Evolutionary conservation across 2,888 invertebrate species (phyloP).

Genomic region (Allacma fusca): DNA sequence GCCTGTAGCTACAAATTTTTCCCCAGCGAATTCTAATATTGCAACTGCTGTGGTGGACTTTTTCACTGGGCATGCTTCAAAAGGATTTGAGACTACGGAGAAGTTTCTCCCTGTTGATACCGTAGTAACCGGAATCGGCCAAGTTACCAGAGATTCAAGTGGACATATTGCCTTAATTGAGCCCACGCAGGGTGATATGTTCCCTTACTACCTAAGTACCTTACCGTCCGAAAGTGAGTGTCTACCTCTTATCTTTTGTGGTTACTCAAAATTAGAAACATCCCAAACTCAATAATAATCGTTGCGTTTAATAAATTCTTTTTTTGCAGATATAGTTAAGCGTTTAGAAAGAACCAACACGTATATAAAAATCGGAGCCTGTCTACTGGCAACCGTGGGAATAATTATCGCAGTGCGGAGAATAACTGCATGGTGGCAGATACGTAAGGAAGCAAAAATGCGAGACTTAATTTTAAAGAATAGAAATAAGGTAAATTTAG

Average conservation of each 20-base stretch:
- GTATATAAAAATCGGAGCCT: slow-evolving; percentile 50
- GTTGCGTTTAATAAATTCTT: background rate
- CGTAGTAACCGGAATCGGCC: slow-evolving; percentile 58
- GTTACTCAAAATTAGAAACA: too few relatives aligned
- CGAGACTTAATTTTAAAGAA: slow-evolving; percentile 54
- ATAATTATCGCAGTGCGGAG: slow-evolving; percentile 50
- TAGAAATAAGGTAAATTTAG: slow-evolving; percentile 50
- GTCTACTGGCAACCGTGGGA: slow-evolving; percentile 51
- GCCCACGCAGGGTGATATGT: slow-evolving; percentile 41
- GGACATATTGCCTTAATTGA: slow-evolving; percentile 52
- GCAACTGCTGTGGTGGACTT: slow-evolving; percentile 60
- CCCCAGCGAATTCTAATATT: slow-evolving; percentile 50
- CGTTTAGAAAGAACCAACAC: slow-evolving; percentile 38
- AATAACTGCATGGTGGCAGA: slow-evolving; percentile 50
- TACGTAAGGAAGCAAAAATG: slow-evolving; percentile 50
- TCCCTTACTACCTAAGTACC: slow-evolving; percentile 56
- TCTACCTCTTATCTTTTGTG: too few relatives aligned
- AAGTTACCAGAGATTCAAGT: slow-evolving; percentile 49
- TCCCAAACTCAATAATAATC: too few relatives aligned
- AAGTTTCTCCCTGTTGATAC: slow-evolving; percentile 58
- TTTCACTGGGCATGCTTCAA: slow-evolving; percentile 58
- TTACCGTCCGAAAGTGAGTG: slow-evolving; percentile 58
- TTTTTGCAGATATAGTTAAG: slow-evolving; percentile 46
- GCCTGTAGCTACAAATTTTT: slow-evolving; percentile 58
- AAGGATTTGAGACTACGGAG: slow-evolving; percentile 59